Base-by-base conservation (phyloP, 1,140 invertebrate species). In the Drosophila bifasciata region DNA sequence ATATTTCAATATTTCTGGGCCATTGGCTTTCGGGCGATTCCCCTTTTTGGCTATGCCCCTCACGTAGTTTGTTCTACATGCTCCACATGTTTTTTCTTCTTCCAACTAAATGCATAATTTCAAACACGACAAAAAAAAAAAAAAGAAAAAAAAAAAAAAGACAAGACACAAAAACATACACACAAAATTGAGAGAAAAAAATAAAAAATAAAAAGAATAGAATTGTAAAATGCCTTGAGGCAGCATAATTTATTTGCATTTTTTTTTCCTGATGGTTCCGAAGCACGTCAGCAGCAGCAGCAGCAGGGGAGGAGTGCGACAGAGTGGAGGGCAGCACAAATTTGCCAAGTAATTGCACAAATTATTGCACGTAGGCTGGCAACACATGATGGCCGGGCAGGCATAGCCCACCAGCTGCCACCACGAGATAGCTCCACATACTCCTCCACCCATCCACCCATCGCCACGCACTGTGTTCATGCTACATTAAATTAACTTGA, bases 401-500 rank as follows among this genome's bases (percentile, higher is more conserved):
- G 28, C 61, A 71, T 80, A 84, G 79, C 76, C 79, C 80, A 25
- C 80, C 79, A 84, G 80, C 77, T 85, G 80, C 17, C 80, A 57
- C 46, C 50, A 41, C 17, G 17, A 73, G 73, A 58, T 48, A 76
- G 7, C n/a, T n/a, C n/a, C n/a, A n/a, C n/a, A n/a, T n/a, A n/a
- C n/a, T n/a, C n/a, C n/a, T 40, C 58, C 45, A 46, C 40, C 9
- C 55, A 45, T 19, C 25, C 1, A 2, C 25, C 11, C 13, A 2
- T 8, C 5, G 32, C 8, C 15, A 17, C 23, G 39, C 49, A 36
- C 58, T 25, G 53, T 41, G 57, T 88, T 88, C 84, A 89, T 76
- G 83, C 75, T 70, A 83, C 83, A 88, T 89, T 88, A 88, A 76
- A 83, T 89, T 89, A 88, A 76, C 84, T 83, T 89, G 83, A 88